Conservation (phyloP, 2,797 vertebrate species). For the Salarias fasciatus region DNA sequence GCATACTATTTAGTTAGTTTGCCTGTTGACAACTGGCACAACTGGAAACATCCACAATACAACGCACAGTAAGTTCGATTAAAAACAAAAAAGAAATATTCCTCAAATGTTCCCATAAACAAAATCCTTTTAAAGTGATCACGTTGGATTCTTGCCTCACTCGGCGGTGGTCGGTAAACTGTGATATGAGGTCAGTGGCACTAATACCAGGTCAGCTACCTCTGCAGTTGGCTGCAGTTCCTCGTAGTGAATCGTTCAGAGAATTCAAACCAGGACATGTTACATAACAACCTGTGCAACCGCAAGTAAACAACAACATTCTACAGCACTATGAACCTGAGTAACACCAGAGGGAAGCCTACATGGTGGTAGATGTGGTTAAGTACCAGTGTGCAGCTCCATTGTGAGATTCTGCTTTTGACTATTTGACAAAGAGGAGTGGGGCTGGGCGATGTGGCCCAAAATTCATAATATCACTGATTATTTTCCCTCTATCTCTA, state of each 20-base stretch:
- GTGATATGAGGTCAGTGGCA: neutral
- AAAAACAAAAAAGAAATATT: no score
- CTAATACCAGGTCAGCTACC: neutral
- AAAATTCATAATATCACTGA: no score
- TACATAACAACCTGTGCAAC: conserved; percentile 13
- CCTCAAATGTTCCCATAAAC: no score
- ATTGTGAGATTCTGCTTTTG: conserved; percentile 37
- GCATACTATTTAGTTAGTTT: no score
- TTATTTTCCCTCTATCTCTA: no score
- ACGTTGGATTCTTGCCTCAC: no score
- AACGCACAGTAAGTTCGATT: no score
- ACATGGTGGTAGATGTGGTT: conserved; percentile 1
- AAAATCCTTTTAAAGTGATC: no score
- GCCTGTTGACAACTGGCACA: no score
- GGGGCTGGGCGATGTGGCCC: no score
- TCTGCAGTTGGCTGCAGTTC: neutral
- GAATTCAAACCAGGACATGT: neutral
- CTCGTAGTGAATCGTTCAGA: neutral
- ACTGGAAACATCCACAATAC: no score
- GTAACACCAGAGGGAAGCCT: neutral
- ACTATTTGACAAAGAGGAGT: conserved; percentile 54
- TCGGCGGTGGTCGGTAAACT: neutral
- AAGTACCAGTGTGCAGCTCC: conserved; percentile 37
- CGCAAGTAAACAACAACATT: neutral
- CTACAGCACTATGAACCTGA: conserved; percentile 15